Base-by-base conservation (phyloP, 2,888 invertebrate species). In the Perithous albicinctus region DNA sequence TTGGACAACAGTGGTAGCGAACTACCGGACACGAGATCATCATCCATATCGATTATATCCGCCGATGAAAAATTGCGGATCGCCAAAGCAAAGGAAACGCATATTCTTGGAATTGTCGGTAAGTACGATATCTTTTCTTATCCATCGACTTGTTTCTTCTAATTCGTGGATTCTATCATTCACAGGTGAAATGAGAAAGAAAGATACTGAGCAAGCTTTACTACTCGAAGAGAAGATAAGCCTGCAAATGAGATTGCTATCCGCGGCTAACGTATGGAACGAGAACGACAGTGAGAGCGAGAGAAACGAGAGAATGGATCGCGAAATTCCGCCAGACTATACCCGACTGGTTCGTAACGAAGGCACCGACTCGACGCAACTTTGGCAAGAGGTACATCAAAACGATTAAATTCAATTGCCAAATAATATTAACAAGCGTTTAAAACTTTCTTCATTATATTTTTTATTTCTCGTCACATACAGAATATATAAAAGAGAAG, bases 181-280 rank as follows among this genome's bases (percentile, higher is more conserved):
- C 87, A 79, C 94, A 97, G 97, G 97, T 89, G 95, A 97, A 90
- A 94, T 98, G 91, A 95, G 97, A 72, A 96, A 96, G 86, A 98
- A 98, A 91, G 98, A 98, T 92, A 95, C 96, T 46, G 97, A 97
- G 89, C 97, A 98, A 89, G 97, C 97, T 12, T 93, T 96, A 23
- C 93, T 98, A 59, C 94, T 98, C 63, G 98, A 98, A 91, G 98
- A 98, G 89, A 98, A 98, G 92, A 97, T 98, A 94, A 95, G 96
- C 63, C 92, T 98, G 56, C 97, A 98, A 89, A 94, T 97, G 92
- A 96, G 95, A 88, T 94, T 97, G 89, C 94, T 96, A 61, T 96
- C 96, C 1, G 95, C 96, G n/a, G 95, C 95, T 0, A 94, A 94
- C 43, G 88, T 93, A 4, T 93, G 91, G 81, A 92, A 90, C 61